Conservation (phyloP, 1,140 invertebrate genomes). For the Drosophila bocqueti region DNA sequence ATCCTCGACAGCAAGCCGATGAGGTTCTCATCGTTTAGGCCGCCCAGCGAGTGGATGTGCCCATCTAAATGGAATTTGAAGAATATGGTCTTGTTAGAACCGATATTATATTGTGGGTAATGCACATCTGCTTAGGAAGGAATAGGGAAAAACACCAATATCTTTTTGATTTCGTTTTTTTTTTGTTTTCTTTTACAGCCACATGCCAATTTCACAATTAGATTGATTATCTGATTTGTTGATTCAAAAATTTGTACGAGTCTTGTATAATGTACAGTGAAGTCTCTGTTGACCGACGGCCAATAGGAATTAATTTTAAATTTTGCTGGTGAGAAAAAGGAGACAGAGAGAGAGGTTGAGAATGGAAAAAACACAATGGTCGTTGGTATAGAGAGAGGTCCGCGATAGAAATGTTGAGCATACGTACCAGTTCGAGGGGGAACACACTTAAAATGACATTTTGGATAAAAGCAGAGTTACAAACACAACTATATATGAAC, state of each 20-base stretch:
- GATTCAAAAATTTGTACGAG: constrained; percentile 44
- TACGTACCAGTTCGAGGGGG: constrained; percentile 81
- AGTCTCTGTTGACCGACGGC: constrained; percentile 38
- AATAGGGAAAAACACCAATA: constrained; percentile 53
- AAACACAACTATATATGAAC: constrained; percentile 34
- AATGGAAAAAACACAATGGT: constrained; percentile 34
- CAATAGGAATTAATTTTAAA: constrained; percentile 29
- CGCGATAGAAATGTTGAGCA: constrained; percentile 66
- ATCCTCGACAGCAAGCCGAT: constrained; percentile 91
- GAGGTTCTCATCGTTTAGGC: constrained; percentile 90
- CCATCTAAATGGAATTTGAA: constrained; percentile 87
- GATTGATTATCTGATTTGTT: constrained; percentile 60
- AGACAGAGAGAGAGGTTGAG: constrained; percentile 31
- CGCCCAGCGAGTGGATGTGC: constrained; percentile 90
- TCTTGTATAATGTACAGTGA: constrained; percentile 69
- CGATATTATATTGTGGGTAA: constrained; percentile 1
- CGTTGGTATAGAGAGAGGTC: constrained; percentile 31
- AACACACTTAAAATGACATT: constrained; percentile 74
- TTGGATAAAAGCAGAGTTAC: constrained; percentile 50
- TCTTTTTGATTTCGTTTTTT: constrained; percentile 25
- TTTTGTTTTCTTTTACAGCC: constrained; percentile 58
- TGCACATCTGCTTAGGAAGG: not conserved
- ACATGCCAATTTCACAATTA: constrained; percentile 82
- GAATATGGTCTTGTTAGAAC: not conserved
- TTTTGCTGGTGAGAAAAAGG: constrained; percentile 20